Evolutionary conservation across 2,797 vertebrate species (phyloP), one percentile per base, ranked within the genome.

Genomic region (Iguana delicatissima): DNA sequence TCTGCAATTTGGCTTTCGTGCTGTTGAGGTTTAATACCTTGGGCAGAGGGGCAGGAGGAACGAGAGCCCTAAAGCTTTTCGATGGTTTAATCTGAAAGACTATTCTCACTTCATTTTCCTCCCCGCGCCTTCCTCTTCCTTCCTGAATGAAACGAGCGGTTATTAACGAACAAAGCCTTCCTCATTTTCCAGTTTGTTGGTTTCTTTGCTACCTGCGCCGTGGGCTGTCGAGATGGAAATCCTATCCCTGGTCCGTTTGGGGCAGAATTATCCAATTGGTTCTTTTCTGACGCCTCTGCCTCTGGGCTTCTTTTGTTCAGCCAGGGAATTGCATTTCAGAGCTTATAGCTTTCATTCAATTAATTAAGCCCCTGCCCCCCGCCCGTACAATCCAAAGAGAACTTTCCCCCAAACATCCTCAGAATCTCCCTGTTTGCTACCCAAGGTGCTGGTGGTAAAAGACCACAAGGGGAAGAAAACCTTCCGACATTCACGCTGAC

Each of bases 151-250:
- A 87, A 88, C 6, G 20, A 77, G 80, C 4, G 10, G 67, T 73
- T 83, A 32, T 89, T 84, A 83, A 89, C 18, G n/a, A 87, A 89
- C 4, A 29, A 72, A 62, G 32, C 29, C 13, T 4, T 10, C 59
- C 64, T 92, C 52, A 32, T 89, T 87, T 52, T 89, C 62, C 84
- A 84, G 72, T 4, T 64, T 4, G 50, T 3, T 86, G 80, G 80
- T 35, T 89, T 69, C 73, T 69, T 13, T 79, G 73, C 80, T 83
- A 50, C 59, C 73, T 87, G 73, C 32, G 59, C 80, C 35, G 4
- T 10, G 73, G 72, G 16, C 42, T 10, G 18, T 32, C 55, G 62
- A 84, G 62, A 50, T 38, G 20, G 72, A 79, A 79, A 79, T 72
- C 64, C 80, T 42, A 46, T 32, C 32, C 85, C 59, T 67, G n/a